These are phyloP conservation scores for Motacilla tschutschensis DNA, from an alignment of 2,113 vertebrate species.

Conservation along the genomic window DNA sequence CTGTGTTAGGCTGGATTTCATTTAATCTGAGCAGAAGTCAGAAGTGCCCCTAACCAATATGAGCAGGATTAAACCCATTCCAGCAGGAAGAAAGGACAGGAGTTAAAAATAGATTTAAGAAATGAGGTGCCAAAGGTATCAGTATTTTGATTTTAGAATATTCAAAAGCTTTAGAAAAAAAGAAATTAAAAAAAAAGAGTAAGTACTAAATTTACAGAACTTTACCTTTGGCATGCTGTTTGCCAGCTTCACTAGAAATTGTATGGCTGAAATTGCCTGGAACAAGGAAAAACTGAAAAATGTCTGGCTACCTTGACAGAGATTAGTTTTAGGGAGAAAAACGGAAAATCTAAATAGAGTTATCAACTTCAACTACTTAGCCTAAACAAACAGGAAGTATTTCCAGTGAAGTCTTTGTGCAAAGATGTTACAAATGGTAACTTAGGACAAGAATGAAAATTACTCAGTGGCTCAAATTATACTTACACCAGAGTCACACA, in stretches of 20 bases:
- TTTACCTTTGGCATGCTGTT: background rate
- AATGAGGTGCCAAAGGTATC: background rate
- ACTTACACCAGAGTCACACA: background rate
- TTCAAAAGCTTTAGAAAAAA: background rate
- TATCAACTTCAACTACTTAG: background rate
- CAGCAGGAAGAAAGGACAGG: background rate
- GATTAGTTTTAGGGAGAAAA: background rate
- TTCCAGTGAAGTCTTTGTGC: background rate
- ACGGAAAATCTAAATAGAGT: background rate
- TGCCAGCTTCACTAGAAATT: background rate
- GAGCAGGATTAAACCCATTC: background rate
- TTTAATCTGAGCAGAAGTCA: background rate
- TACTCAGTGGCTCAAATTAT: background rate
- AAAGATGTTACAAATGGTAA: background rate
- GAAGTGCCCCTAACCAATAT: background rate
- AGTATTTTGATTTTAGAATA: background rate
- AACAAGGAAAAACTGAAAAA: background rate
- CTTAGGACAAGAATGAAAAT: background rate
- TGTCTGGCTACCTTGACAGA: background rate
- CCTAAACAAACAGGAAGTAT: background rate
- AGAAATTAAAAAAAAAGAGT: background rate
- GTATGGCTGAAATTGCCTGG: background rate
- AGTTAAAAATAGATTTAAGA: background rate
- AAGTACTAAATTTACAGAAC: background rate
- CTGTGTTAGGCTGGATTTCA: background rate